Evolutionary conservation across 2,888 invertebrate genomes (phyloP).

Genomic region (Nemotelus nigrinus): DNA sequence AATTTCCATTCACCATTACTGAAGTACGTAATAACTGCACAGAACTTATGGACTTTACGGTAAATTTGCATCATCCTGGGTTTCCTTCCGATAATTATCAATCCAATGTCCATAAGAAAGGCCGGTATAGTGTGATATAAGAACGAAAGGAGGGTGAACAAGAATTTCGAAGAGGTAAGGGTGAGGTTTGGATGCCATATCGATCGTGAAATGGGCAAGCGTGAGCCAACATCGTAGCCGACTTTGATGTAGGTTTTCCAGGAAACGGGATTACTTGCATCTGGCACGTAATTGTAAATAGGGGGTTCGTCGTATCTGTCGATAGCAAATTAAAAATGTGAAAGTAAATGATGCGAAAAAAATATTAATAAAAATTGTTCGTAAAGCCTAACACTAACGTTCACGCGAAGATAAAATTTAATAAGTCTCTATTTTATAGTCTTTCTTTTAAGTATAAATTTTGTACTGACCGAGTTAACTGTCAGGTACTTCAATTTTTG

Average conservation of each 20-base stretch:
- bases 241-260: constrained; percentile 77
- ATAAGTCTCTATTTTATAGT: no score
- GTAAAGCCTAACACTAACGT: no score
- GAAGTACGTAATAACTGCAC: constrained; percentile 79
- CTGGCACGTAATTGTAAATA: constrained; percentile 89
- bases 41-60: constrained; percentile 81
- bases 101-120: constrained; percentile 68
- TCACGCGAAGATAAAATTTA: no score
- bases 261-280: constrained; percentile 78
- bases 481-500: no score
- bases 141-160: constrained; percentile 65
- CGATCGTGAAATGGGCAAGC: constrained; percentile 71
- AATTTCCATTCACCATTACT: constrained; percentile 78
- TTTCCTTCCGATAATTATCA: constrained; percentile 67
- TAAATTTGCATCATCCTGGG: constrained; percentile 80
- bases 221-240: constrained; percentile 67
- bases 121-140: constrained; percentile 74
- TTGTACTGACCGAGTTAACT: no score
- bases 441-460: no score
- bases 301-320: constrained; percentile 63
- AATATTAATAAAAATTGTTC: background rate
- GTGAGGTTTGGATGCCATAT: constrained; percentile 74
- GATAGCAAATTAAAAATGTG: background rate
- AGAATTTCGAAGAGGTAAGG: constrained; percentile 64
- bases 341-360: background rate